Conservation (phyloP, 2,113 vertebrate genomes). For the Mobula birostris region DNA sequence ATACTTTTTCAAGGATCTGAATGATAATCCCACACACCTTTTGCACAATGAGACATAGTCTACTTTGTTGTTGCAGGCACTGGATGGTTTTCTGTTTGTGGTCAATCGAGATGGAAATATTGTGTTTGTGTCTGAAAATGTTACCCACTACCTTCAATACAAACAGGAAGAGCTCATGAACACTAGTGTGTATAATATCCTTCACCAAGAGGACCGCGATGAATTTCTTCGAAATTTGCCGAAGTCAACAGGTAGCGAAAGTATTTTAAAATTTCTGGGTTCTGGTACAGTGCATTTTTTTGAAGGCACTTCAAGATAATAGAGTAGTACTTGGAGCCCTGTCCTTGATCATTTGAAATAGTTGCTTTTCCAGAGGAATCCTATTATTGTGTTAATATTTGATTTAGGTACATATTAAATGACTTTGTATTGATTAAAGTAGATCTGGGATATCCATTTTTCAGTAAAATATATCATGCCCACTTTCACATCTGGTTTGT, state of each 20-base stretch:
- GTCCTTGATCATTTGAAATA: neutral
- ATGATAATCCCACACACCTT: neutral
- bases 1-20: neutral
- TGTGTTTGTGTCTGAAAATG: conserved; percentile 97
- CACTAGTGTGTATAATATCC: conserved; percentile 88
- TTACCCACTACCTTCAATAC: conserved; percentile 92
- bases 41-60: neutral
- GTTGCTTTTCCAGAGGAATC: neutral
- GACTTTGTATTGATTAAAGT: neutral
- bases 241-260: conserved; percentile 74
- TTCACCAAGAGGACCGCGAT: conserved; percentile 88
- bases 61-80: conserved; percentile 61
- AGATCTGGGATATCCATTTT: neutral
- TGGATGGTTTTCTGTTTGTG: conserved; percentile 96
- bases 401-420: neutral
- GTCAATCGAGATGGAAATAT: conserved; percentile 95
- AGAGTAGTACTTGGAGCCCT: neutral
- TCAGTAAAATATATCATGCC: neutral
- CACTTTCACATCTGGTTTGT: no score
- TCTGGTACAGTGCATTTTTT: no score
- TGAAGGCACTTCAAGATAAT: neutral
- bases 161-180: conserved; percentile 95
- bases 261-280: neutral
- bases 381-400: neutral
- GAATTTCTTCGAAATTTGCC: conserved; percentile 94